These are phyloP conservation scores for Papilio gigon DNA, from an alignment of 2,888 invertebrate genomes.

Conservation along the genomic window DNA sequence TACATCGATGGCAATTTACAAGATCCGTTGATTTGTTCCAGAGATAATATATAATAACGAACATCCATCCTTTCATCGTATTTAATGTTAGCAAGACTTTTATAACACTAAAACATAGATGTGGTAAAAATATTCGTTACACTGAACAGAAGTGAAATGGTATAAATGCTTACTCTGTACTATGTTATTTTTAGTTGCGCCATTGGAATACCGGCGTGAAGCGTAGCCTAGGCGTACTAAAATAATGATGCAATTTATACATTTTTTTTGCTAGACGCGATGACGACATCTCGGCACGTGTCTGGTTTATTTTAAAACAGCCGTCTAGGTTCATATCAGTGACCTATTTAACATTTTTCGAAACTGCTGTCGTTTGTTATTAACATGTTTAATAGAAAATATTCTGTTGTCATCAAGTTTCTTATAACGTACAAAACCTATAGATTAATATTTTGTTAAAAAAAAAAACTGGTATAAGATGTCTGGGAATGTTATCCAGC, in stretches of 20 bases:
- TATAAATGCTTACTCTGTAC: too few relatives aligned
- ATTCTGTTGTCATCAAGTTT: too few relatives aligned
- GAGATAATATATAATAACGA: too few relatives aligned
- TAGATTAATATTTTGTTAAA: neutral
- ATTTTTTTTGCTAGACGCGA: constrained; percentile 25
- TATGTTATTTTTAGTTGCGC: neutral
- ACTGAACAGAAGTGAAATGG: too few relatives aligned
- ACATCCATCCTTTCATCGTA: too few relatives aligned
- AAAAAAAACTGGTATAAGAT: neutral
- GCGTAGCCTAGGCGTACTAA: constrained; percentile 13
- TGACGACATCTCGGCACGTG: constrained; percentile 33
- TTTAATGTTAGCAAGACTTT: too few relatives aligned
- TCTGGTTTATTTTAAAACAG: constrained; percentile 34
- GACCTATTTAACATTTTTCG: constrained; percentile 33
- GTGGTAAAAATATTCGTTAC: too few relatives aligned
- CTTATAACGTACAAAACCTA: neutral
- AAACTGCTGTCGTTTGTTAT: constrained; percentile 8
- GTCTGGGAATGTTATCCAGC: neutral
- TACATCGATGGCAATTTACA: too few relatives aligned
- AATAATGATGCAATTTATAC: constrained; percentile 24
- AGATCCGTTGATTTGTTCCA: too few relatives aligned
- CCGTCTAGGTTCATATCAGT: constrained; percentile 18
- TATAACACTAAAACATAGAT: too few relatives aligned
- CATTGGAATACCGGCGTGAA: constrained; percentile 1
- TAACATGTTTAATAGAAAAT: neutral